A percentile compares a stretch with the other conserved stretches of the same genome.
Evolutionary conservation across 2,797 vertebrate species (phyloP).

Genomic region (Bufotes viridis): DNA sequence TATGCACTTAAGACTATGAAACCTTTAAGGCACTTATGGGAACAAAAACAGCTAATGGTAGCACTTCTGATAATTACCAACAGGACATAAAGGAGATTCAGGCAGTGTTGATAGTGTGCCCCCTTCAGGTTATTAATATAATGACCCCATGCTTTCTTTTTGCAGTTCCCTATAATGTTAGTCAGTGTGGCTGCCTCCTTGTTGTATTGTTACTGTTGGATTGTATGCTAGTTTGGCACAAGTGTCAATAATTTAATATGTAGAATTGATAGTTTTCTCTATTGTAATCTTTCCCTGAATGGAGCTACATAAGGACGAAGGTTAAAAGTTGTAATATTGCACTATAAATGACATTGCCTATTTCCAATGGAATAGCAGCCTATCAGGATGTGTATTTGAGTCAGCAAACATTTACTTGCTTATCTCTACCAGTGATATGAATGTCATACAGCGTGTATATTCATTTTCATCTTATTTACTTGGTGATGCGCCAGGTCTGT

Average conservation of each 20-base stretch:
- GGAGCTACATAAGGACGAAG: neutral
- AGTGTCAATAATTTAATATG: neutral
- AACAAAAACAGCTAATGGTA: neutral
- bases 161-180: neutral
- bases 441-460: constrained; percentile 40
- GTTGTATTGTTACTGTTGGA: neutral
- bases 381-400: constrained; percentile 22
- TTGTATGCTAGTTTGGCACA: neutral
- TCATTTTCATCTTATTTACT: constrained; percentile 55
- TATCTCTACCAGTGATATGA: constrained; percentile 46
- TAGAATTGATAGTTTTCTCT: neutral
- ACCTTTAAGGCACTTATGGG: neutral
- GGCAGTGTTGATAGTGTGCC: neutral
- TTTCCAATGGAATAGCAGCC: neutral
- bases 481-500: constrained; percentile 30
- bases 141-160: neutral
- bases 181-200: neutral
- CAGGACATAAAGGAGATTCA: neutral
- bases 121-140: neutral
- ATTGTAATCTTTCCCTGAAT: neutral
- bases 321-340: neutral
- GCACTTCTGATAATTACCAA: neutral
- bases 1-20: constrained; percentile 14
- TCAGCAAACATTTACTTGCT: constrained; percentile 45
- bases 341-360: constrained; percentile 14